Conservation (phyloP, 2,113 vertebrate species). For the Ictalurus furcatus region DNA sequence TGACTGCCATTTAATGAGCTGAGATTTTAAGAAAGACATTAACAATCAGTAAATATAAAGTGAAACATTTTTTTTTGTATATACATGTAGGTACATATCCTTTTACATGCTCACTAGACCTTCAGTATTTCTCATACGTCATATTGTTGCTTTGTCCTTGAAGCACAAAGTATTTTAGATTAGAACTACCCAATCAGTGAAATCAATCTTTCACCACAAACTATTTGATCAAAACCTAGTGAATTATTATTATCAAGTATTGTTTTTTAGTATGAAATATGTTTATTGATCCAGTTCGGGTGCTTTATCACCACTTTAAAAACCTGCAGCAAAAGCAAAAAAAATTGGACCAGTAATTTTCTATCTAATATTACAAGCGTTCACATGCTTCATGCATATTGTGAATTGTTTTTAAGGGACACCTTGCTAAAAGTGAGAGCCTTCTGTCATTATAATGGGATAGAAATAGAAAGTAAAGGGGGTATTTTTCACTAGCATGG, state of each 20-base stretch:
- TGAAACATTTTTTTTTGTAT: constrained; percentile 36
- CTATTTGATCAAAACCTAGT: not conserved
- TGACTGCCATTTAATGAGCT: constrained; percentile 5
- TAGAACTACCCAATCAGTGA: constrained; percentile 25
- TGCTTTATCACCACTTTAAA: constrained; percentile 13
- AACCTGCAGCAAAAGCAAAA: not conserved
- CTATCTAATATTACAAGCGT: not conserved
- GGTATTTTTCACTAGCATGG: not conserved
- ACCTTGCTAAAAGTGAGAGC: not conserved
- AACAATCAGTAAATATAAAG: constrained; percentile 16
- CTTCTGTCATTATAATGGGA: not conserved
- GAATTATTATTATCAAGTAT: constrained; percentile 8
- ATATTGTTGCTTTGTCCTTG: constrained; percentile 37
- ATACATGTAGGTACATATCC: constrained; percentile 39
- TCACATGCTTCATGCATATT: not conserved
- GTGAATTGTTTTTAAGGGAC: not conserved
- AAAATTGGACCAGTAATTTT: constrained; percentile 1
- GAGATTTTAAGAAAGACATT: constrained; percentile 29
- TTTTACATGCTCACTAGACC: constrained; percentile 41
- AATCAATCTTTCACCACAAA: not conserved
- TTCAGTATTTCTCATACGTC: constrained; percentile 28
- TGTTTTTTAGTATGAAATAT: not conserved
- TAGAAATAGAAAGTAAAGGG: not conserved
- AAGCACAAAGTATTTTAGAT: constrained; percentile 50
- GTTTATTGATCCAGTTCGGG: not conserved